Evolutionary conservation across 2,797 vertebrate species (phyloP).

Genomic region (Cephalopachus bancanus): DNA sequence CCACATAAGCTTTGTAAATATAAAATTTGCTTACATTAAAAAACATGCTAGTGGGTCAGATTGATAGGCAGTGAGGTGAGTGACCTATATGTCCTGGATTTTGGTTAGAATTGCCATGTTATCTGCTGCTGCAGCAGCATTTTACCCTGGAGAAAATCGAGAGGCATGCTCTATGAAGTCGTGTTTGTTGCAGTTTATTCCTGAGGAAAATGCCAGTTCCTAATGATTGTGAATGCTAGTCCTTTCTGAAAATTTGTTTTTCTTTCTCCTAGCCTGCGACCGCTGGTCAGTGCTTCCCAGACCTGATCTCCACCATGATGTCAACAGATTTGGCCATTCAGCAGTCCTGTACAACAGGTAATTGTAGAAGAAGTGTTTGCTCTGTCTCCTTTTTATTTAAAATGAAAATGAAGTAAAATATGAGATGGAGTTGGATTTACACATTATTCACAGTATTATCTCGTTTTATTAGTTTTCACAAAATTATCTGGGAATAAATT

Average conservation of each 20-base stretch:
- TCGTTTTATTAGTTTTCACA: slow-evolving; percentile 32
- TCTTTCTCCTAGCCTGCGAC: slow-evolving; percentile 92
- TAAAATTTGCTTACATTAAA: slow-evolving; percentile 24
- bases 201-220: not conserved
- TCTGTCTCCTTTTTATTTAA: slow-evolving; percentile 59
- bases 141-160: slow-evolving; percentile 27
- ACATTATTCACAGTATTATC: not conserved
- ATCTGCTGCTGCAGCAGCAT: not conserved
- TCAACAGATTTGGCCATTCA: slow-evolving; percentile 98
- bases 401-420: slow-evolving; percentile 23
- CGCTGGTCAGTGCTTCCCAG: slow-evolving; percentile 95
- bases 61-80: not conserved
- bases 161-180: not conserved
- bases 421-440: not conserved
- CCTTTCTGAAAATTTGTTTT: slow-evolving; percentile 66
- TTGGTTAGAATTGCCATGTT: not conserved
- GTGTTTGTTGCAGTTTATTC: not conserved
- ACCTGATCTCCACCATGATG: slow-evolving; percentile 93
- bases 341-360: slow-evolving; percentile 94
- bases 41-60: not conserved
- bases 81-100: not conserved
- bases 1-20: slow-evolving; percentile 32
- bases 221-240: not conserved
- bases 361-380: slow-evolving; percentile 6
- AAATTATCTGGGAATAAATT: not conserved